phyloP scores from a whole-genome alignment of 2,797 vertebrate genomes.

The Parambassis ranga region DNA sequence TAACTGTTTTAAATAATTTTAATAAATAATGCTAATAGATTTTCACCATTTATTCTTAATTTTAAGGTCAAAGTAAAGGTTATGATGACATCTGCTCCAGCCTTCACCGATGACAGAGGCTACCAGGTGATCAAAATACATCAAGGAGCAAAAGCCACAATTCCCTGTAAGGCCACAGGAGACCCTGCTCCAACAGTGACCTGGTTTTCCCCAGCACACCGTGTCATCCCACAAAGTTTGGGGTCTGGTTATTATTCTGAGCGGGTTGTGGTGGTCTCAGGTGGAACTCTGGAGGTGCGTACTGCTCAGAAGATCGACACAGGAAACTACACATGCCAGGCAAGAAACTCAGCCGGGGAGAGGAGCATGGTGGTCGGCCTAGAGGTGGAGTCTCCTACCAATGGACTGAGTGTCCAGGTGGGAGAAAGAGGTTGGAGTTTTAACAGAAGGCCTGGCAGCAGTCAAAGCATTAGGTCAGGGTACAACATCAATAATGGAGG shows the following conservation, averaged over 20 bases:
- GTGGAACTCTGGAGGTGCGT: constrained; percentile 86
- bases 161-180: constrained; percentile 83
- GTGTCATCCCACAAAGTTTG: constrained; percentile 71
- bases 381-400: constrained; percentile 73
- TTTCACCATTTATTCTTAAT: not conserved
- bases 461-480: constrained; percentile 2
- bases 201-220: constrained; percentile 86
- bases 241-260: constrained; percentile 67
- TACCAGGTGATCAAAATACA: constrained; percentile 73
- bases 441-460: not conserved
- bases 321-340: constrained; percentile 92
- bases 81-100: constrained; percentile 79
- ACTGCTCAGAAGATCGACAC: constrained; percentile 83
- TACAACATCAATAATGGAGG: constrained; percentile 15
- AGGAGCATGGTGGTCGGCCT: constrained; percentile 80
- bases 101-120: constrained; percentile 74
- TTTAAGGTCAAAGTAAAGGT: constrained; percentile 86
- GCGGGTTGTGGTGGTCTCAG: constrained; percentile 66
- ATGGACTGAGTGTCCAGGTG: constrained; percentile 67
- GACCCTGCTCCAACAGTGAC: constrained; percentile 81
- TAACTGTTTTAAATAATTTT: not conserved
- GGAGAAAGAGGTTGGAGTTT: constrained; percentile 27
- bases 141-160: constrained; percentile 77
- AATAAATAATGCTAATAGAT: not conserved
- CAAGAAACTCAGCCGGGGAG: constrained; percentile 81